Evolutionary conservation across 2,888 invertebrate genomes (phyloP), one percentile per base, ranked within the genome.

Genomic region (Rhamphomyia laevipes): DNA sequence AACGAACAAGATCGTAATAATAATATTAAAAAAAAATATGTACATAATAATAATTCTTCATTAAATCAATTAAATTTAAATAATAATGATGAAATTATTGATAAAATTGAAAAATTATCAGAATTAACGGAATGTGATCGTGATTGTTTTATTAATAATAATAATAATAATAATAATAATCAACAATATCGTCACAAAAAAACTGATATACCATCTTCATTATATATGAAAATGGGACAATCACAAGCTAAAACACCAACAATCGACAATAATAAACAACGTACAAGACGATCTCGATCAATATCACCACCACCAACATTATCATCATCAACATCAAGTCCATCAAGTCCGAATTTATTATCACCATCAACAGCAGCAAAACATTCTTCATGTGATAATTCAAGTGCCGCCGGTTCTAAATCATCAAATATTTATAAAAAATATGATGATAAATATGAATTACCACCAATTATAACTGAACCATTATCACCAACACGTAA

Each of bases 121-220:
- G 48, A 60, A 51, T 51, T 57, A 53, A 61, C 60, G 59, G 60
- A 55, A 60, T 60, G 60, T 56, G 58, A 59, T 60, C 57, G 58
- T 51, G 59, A 58, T 54, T 51, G 49, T 43, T 54, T 53, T 47
- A 50, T 55, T 48, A 47, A 56, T 42, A 51, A 46, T 46, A 52
- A 55, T 50, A 51, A 15, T 50, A 52, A 23, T 47, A 54, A 44
- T 50, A 21, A n/a, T n/a, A n/a, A n/a, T n/a, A n/a, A n/a, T n/a
- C n/a, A n/a, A n/a, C n/a, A n/a, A n/a, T n/a, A n/a, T n/a, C n/a
- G n/a, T n/a, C n/a, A n/a, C n/a, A n/a, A 21, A 21, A 27, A 27
- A 27, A 4, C 6, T 27, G 23, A 9, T 27, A 27, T 27, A 27
- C 23, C 5, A 27, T 27, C 23, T 7, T 27, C 23, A 27, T 9